These are phyloP conservation scores for Machimus rusticus DNA, from an alignment of 2,888 invertebrate genomes.

Conservation along the genomic window DNA sequence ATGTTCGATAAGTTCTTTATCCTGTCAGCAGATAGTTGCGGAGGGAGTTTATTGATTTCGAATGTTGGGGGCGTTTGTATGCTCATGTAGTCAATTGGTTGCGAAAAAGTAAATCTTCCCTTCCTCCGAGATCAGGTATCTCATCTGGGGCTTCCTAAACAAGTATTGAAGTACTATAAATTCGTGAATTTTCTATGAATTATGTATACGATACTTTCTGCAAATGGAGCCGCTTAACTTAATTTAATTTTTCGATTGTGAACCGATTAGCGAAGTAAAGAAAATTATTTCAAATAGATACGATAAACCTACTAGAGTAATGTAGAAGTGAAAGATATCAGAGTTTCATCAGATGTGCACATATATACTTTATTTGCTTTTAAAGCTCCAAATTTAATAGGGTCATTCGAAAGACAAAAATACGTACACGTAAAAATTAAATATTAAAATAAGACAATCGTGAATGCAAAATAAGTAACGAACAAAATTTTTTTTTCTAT, in stretches of 20 bases:
- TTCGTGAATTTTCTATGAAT: background rate
- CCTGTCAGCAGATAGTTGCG: background rate
- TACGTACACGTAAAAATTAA: too few relatives aligned
- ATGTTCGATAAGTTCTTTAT: background rate
- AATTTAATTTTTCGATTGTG: background rate
- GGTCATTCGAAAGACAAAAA: background rate
- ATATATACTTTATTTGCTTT: background rate
- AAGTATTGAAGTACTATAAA: background rate
- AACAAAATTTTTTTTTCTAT: background rate
- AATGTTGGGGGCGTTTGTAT: background rate
- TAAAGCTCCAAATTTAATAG: background rate
- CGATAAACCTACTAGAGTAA: background rate
- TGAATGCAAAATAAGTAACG: background rate
- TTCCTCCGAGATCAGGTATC: background rate
- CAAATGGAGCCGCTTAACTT: background rate
- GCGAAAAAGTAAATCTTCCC: background rate
- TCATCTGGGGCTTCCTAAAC: background rate
- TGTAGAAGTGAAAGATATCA: background rate
- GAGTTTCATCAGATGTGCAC: background rate
- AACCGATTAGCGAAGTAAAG: background rate
- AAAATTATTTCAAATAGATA: background rate
- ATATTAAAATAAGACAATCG: too few relatives aligned
- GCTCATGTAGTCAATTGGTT: background rate
- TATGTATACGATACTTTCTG: background rate
- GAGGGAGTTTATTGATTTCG: background rate